Evolutionary conservation across 2,113 vertebrate genomes (phyloP).

Genomic region (Bothrops jararaca): DNA sequence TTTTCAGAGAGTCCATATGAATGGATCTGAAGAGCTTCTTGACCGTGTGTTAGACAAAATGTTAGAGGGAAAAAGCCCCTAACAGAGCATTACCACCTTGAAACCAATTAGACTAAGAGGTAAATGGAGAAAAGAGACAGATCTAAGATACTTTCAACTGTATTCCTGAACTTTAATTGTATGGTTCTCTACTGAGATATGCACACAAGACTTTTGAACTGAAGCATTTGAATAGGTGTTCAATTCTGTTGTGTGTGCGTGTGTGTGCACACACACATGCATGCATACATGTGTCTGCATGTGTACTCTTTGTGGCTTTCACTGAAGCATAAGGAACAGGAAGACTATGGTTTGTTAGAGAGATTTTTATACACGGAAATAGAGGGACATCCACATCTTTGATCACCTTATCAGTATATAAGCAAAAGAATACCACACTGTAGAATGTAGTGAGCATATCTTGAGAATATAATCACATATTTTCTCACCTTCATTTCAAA

Average conservation of each 20-base stretch:
- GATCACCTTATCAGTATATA: not conserved
- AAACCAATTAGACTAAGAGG: not conserved
- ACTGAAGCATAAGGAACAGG: not conserved
- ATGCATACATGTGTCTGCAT: not conserved
- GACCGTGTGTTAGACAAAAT: not conserved
- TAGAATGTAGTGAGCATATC: not conserved
- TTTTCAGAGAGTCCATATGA: not conserved
- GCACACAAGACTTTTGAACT: not conserved
- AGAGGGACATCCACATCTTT: not conserved
- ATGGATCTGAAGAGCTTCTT: not conserved
- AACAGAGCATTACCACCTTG: not conserved
- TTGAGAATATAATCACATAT: not conserved
- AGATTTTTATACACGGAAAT: not conserved
- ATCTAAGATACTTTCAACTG: not conserved
- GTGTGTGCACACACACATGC: not conserved
- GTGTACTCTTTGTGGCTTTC: not conserved
- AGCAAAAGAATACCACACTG: not conserved
- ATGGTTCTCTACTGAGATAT: not conserved
- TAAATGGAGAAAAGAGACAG: not conserved
- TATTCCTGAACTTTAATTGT: not conserved
- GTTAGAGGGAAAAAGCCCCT: not conserved
- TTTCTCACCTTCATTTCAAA: not conserved
- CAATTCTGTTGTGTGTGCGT: not conserved
- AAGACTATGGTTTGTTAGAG: not conserved
- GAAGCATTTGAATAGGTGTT: not conserved